Base-by-base conservation (phyloP, 2,888 invertebrate species). In the Agrochola circellaris region DNA sequence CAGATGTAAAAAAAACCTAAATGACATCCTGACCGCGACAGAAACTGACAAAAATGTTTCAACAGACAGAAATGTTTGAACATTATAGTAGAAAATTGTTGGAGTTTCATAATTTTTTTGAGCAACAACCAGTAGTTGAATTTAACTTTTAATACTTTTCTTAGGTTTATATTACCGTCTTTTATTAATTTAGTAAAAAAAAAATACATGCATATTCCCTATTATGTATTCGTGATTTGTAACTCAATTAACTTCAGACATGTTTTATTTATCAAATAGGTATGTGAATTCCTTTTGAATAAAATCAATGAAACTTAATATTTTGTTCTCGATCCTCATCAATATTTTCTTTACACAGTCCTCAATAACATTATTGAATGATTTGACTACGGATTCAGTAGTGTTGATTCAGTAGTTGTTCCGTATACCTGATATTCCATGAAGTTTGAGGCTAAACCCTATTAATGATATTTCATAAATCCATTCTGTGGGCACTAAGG, bases 191-290 rank as follows among this genome's bases (percentile, higher is more conserved):
- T 34, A 34, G 34, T 34, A 2, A 30, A 30, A 30, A 3, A 34
- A 34, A 34, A 34, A 34, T 34, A 1, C 34, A 3, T 34, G 4
- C 34, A 34, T 34, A 30, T n/a, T n/a, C n/a, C n/a, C n/a, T n/a
- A 51, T 61, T 26, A 45, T 58, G 15, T 58, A 38, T 67, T 72
- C 65, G 54, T 64, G 73, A 74, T 74, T 72, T 68, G 65, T 70
- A 56, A 74, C 77, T 81, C 66, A 82, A 80, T 82, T 73, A 79
- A 45, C n/a, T 42, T 26, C 3, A 20, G 23, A 45, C 51, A 77
- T 83, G 30, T 64, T 83, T 68, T 58, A 77, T 56, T 38, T 56
- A 77, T 48, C 11, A 60, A 69, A 42, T 68, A 30, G 23, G 26
- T n/a, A n/a, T n/a, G n/a, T n/a, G n/a, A 30, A 82, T n/a, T 58